Conservation (phyloP, 1,140 invertebrate species). For the Drosophila tropicalis region DNA sequence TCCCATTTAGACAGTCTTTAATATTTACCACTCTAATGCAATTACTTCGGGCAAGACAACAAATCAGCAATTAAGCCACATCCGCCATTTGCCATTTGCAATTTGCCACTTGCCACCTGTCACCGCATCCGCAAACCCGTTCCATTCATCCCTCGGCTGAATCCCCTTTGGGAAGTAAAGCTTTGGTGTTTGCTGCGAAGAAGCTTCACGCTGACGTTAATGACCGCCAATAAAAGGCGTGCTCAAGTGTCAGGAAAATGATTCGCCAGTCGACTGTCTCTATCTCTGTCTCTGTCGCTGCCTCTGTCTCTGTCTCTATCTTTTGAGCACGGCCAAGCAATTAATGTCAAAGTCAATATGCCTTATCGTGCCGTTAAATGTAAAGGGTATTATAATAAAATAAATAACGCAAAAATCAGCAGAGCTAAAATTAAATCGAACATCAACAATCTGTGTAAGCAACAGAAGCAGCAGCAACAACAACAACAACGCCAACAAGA, state of each 20-base stretch:
- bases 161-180: constrained; percentile 15
- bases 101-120: constrained; percentile 39
- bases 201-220: constrained; percentile 66
- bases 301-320: background rate
- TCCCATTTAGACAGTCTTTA: constrained; percentile 46
- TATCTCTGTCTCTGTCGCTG: background rate
- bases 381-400: constrained; percentile 81
- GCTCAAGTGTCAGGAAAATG: constrained; percentile 70
- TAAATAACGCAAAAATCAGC: constrained; percentile 81
- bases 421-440: constrained; percentile 78
- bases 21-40: constrained; percentile 61
- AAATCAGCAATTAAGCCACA: constrained; percentile 61
- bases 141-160: background rate
- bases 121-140: constrained; percentile 37
- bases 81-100: constrained; percentile 19
- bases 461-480: constrained; percentile 32
- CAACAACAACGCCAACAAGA: constrained; percentile 37
- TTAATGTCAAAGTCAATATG: constrained; percentile 81
- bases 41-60: constrained; percentile 54
- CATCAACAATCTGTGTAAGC: constrained; percentile 73
- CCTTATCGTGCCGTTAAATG: constrained; percentile 78
- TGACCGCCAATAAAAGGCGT: constrained; percentile 79
- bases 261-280: constrained; percentile 29
- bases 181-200: background rate
- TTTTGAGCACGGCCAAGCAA: constrained; percentile 48